Base-by-base conservation (phyloP, 2,888 invertebrate genomes). In the Andrena camellia region DNA sequence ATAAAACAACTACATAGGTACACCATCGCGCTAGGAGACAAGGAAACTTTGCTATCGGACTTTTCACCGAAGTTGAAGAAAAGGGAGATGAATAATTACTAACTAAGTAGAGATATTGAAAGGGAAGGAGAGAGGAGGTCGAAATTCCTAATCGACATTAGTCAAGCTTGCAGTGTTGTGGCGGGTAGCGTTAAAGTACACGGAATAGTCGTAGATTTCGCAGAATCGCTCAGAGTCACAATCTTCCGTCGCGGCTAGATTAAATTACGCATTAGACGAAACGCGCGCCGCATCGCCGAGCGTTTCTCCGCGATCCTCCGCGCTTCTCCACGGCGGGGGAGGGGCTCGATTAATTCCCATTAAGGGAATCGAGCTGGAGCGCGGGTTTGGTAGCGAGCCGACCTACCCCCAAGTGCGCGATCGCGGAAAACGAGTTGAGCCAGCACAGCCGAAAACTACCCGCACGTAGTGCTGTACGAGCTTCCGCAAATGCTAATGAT, bases 281-380 rank as follows among this genome's bases (percentile, higher is more conserved):
- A 73, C 57, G 54, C 54, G 52, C 67, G 64, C 13, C 20, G 52
- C 52, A 7, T 20, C 42, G 42, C 35, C 42, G 8, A 35, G 31
- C 52, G 31, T 10, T 8, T 10, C 62, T 17, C 23, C 7, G 60
- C n/a, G 31, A 0, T 17, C 8, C 60, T 60, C 33, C 60, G n/a
- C 8, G 31, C 1, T 6, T 23, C 13, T 20, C 10, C 10, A 10
- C 10, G 35, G 35, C 10, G 35, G 10, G 17, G 13, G 3, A 13
- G 29, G 29, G 20, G 29, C 35, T 20, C 29, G 20, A 72, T 72
- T 64, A 63, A 54, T 64, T 64, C 26, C 72, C 52, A 64, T 63
- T 52, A 10, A 35, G 33, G 63, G 63, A 35, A 52, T 54, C n/a
- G 8, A 63, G 29, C 35, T n/a, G 6, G 35, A 20, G 62, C 48